Percentiles rank a stretch among this genome's conserved stretches.
Conservation (phyloP, 2,888 invertebrate genomes). For the Drosophila barbarae region DNA sequence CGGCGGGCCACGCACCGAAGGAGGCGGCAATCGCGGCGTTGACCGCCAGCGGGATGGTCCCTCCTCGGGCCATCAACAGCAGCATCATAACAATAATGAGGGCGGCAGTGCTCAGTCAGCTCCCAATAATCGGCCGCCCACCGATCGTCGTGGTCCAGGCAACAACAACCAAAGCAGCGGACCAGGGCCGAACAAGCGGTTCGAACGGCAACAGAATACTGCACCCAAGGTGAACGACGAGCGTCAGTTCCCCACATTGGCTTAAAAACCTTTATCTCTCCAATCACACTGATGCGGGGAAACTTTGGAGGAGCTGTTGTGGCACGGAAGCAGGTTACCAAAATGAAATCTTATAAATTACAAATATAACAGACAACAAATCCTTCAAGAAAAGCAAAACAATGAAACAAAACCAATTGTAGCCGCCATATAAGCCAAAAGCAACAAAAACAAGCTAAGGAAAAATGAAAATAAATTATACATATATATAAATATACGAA, state of each 20-base stretch:
- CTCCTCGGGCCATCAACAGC: slow-evolving; percentile 31
- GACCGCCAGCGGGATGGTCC: slow-evolving; percentile 43
- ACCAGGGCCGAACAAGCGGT: slow-evolving; percentile 58
- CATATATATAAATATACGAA: slow-evolving; percentile 44
- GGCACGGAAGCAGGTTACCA: slow-evolving; percentile 53
- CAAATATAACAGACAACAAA: slow-evolving; percentile 35
- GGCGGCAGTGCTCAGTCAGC: slow-evolving; percentile 28
- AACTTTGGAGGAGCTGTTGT: not conserved
- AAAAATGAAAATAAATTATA: slow-evolving; percentile 42
- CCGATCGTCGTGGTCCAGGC: slow-evolving; percentile 55
- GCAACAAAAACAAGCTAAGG: slow-evolving; percentile 58
- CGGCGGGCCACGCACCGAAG: slow-evolving; percentile 61
- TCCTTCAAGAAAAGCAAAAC: slow-evolving; percentile 20
- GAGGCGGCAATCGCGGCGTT: slow-evolving; percentile 61
- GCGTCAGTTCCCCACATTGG: slow-evolving; percentile 96
- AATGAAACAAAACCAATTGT: slow-evolving; percentile 22
- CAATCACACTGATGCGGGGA: not conserved
- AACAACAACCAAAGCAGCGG: slow-evolving; percentile 33
- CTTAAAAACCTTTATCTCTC: slow-evolving; percentile 80
- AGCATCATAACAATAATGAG: slow-evolving; percentile 37
- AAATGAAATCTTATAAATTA: slow-evolving; percentile 45
- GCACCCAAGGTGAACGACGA: slow-evolving; percentile 97
- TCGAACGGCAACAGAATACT: slow-evolving; percentile 72
- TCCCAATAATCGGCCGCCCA: slow-evolving; percentile 48
- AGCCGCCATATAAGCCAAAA: slow-evolving; percentile 62